A percentile compares a stretch with the other conserved stretches of the same genome.
Evolutionary conservation across 2,797 vertebrate genomes (phyloP).

Genomic region (Centropyge bicolor): DNA sequence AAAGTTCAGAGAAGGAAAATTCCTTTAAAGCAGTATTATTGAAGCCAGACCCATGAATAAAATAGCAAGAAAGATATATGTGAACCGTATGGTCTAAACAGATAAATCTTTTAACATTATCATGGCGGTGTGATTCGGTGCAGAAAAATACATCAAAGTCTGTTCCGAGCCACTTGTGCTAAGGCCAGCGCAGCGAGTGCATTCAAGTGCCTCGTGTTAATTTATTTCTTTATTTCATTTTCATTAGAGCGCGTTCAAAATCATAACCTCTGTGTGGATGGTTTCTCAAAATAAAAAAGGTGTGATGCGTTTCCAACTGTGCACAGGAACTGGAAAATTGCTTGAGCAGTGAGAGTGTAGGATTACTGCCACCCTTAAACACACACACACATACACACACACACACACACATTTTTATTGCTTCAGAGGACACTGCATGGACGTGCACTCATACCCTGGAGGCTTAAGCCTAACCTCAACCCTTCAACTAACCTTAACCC

Average conservation of each 20-base stretch:
- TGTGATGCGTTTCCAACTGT: conserved; percentile 58
- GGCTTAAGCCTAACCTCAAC: conserved; percentile 21
- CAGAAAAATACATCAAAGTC: conserved; percentile 9
- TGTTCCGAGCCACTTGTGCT: conserved; percentile 28
- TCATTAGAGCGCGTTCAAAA: conserved; percentile 45
- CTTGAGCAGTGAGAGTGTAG: conserved; percentile 30
- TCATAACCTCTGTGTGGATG: conserved; percentile 40
- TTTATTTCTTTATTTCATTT: conserved; percentile 45
- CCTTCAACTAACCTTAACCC: neutral
- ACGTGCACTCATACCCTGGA: conserved; percentile 36
- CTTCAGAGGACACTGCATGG: conserved; percentile 31
- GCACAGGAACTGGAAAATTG: conserved; percentile 60
- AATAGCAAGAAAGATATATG: conserved; percentile 11
- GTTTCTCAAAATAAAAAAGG: conserved; percentile 53
- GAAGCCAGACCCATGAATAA: conserved; percentile 11
- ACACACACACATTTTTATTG: conserved; percentile 27
- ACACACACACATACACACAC: conserved; percentile 27
- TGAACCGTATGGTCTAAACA: conserved; percentile 13
- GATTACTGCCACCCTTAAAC: conserved; percentile 44
- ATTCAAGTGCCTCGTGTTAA: conserved; percentile 19
- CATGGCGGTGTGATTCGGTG: neutral
- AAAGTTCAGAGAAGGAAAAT: conserved; percentile 23
- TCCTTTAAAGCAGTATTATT: neutral
- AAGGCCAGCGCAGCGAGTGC: conserved; percentile 17
- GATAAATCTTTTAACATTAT: conserved; percentile 18